Base-by-base conservation (phyloP, 2,113 vertebrate species). In the Tonatia bakeri region DNA sequence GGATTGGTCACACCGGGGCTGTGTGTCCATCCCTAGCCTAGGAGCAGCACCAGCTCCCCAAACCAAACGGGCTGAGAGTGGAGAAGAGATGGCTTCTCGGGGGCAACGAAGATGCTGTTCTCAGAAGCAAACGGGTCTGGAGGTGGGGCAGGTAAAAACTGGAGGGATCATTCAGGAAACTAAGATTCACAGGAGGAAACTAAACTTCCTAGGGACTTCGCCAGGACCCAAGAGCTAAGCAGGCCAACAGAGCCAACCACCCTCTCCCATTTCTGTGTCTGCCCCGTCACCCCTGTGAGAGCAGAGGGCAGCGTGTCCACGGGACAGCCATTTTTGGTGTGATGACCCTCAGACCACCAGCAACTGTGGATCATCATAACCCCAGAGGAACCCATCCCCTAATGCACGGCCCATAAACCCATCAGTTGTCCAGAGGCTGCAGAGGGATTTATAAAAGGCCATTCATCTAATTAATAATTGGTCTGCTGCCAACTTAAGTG, bases 381-480 rank as follows among this genome's bases (percentile, higher is more conserved):
- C 91, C 47, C 65, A 24, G 76, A 97, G 88, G 90, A 97, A 43
- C 90, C 95, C 61, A 76, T 77, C 98, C 92, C 89, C 88, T 97
- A 96, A 98, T 98, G 98, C 97, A 97, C 13, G 80, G 97, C 95
- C 98, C 96, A 90, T 97, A 98, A 98, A 98, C 96, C 97, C 98
- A 97, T 96, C 98, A 97, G 97, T 96, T 98, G 98, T 98, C 97
- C 94, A 92, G 94, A 94, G 97, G 94, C 98, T 95, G 97, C 90
- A 76, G 96, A 95, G 96, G 97, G 98, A 98, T 98, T 98, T 98
- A 97, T 95, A 96, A 98, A 98, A 98, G 98, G 98, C 98, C 98
- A 98, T 98, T 98, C 98, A 97, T 98, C 98, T 98, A 93, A 98
- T 98, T 98, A 98, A 98, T 98, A 98, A 98, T 97, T 98, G 98